Evolutionary conservation across 2,113 vertebrate genomes (phyloP).

Genomic region (Hippocampus zosterae): DNA sequence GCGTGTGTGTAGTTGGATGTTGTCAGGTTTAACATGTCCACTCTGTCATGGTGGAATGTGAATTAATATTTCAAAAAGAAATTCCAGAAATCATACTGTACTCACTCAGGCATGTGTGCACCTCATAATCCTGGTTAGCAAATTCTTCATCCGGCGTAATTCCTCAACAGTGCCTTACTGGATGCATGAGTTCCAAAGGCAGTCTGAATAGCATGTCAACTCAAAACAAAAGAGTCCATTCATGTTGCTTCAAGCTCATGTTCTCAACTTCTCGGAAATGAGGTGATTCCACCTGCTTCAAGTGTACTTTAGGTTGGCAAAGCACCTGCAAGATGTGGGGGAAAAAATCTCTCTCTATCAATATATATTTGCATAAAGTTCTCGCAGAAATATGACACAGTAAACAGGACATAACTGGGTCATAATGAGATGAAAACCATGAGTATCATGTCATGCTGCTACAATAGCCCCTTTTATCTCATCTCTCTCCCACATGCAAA

Average conservation of each 20-base stretch:
- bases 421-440: constrained; percentile 7
- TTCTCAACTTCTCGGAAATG: constrained; percentile 16
- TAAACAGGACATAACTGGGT: constrained; percentile 22
- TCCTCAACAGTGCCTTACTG: constrained; percentile 29
- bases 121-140: background rate
- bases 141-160: constrained; percentile 25
- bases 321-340: background rate
- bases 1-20: no score
- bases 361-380: background rate
- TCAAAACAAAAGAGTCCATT: constrained; percentile 43
- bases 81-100: background rate
- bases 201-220: constrained; percentile 10
- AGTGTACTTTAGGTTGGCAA: background rate
- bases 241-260: constrained; percentile 34
- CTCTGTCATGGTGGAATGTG: no score
- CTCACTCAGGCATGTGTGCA: constrained; percentile 28
- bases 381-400: background rate
- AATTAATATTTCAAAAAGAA: no score
- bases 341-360: background rate
- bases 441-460: constrained; percentile 4
- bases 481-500: constrained; percentile 8
- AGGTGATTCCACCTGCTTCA: constrained; percentile 31
- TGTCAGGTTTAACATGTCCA: no score
- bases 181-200: constrained; percentile 14
- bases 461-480: constrained; percentile 51